Percentiles rank a stretch among this genome's conserved stretches.
phyloP scores from a whole-genome alignment of 1,140 invertebrate species.

The Lordiphosa collinella region DNA sequence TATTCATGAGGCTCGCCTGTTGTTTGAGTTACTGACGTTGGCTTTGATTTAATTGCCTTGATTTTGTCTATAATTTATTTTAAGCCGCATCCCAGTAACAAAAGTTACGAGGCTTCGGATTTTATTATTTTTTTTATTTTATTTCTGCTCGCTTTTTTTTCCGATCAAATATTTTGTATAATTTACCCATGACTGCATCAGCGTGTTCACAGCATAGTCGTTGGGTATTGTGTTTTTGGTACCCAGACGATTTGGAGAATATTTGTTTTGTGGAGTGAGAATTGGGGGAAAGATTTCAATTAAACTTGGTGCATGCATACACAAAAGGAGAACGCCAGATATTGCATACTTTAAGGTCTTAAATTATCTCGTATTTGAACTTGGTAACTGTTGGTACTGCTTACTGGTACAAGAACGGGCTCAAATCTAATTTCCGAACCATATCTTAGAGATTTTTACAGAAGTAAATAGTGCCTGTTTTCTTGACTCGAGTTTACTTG shows the following conservation, averaged over 20 bases:
- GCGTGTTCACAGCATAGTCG: background rate
- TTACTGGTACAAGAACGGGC: no score
- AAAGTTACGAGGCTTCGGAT: background rate
- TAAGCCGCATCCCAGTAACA: constrained; percentile 24
- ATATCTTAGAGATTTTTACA: no score
- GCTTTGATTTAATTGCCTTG: constrained; percentile 71
- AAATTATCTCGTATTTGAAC: no score
- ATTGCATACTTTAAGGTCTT: no score
- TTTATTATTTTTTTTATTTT: background rate
- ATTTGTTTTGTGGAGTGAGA: background rate
- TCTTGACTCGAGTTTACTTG: no score
- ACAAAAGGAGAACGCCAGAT: no score
- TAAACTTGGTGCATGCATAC: no score
- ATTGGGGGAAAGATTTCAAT: no score
- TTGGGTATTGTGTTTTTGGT: no score
- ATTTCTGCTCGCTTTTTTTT: background rate
- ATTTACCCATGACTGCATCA: constrained; percentile 30
- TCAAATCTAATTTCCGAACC: no score
- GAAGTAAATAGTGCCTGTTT: no score
- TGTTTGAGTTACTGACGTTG: constrained; percentile 69
- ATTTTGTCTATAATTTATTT: constrained; percentile 74
- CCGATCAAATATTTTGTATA: constrained; percentile 25
- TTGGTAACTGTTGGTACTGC: no score
- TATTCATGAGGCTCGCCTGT: constrained; percentile 60
- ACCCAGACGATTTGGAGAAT: constrained; percentile 14